phyloP scores from a whole-genome alignment of 2,797 vertebrate genomes.

The Enteromius thamalakanensis region DNA sequence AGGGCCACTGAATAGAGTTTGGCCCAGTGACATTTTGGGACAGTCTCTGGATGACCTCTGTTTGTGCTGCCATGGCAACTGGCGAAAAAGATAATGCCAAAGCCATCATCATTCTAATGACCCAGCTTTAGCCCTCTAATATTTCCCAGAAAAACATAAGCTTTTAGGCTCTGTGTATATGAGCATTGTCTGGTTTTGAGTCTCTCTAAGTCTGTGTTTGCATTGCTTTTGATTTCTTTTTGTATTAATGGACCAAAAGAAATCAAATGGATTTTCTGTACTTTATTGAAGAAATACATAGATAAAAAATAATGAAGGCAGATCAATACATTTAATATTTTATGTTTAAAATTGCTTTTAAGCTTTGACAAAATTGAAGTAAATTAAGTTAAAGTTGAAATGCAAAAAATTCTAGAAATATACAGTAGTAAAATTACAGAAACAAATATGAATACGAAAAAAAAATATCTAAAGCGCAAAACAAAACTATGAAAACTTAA shows the following conservation, averaged over 20 bases:
- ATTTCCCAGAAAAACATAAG: constrained; percentile 34
- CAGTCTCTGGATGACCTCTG: constrained; percentile 31
- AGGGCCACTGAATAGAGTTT: constrained; percentile 21
- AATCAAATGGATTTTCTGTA: neutral
- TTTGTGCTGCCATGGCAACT: constrained; percentile 44
- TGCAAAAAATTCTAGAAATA: neutral
- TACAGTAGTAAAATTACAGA: neutral
- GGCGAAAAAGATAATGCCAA: constrained; percentile 29
- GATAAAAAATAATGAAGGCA: neutral
- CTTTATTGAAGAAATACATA: neutral
- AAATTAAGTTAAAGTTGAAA: neutral
- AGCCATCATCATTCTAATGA: constrained; percentile 9
- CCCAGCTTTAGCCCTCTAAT: constrained; percentile 34
- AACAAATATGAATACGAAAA: neutral
- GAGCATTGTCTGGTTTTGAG: constrained; percentile 2
- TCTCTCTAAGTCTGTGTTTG: constrained; percentile 29
- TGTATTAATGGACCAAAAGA: neutral
- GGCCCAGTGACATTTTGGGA: constrained; percentile 40
- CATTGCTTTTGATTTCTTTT: neutral
- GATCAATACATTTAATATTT: neutral
- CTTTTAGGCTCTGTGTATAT: neutral
- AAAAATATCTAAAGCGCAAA: neutral
- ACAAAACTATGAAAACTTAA: neutral
- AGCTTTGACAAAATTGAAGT: neutral
- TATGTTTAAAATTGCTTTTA: no score